Percentiles rank a stretch among this genome's conserved stretches.
These are phyloP conservation scores for Anthopleura sola DNA, from an alignment of 64 coral and sea anemone species.

Conservation along the genomic window DNA sequence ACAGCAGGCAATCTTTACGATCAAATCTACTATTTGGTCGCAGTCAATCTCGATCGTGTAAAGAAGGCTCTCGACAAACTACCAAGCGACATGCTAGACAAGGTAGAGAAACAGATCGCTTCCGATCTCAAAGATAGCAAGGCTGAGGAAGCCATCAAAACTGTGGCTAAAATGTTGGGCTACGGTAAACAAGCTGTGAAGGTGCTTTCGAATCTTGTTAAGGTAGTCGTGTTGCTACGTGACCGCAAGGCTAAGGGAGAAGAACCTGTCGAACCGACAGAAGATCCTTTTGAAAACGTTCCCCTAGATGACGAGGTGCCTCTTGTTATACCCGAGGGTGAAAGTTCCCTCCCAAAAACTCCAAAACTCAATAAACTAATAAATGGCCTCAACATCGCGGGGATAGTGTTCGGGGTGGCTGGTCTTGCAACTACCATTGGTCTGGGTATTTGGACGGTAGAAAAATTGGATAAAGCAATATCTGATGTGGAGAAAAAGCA, in stretches of 20 bases:
- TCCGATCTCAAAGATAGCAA: background rate
- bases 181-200: conserved; percentile 1
- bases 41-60: conserved; percentile 28
- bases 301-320: conserved; percentile 11
- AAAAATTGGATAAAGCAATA: conserved; percentile 42
- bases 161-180: conserved; percentile 24
- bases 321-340: background rate
- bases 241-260: conserved; percentile 32
- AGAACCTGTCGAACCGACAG: conserved; percentile 7
- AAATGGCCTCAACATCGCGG: conserved; percentile 37
- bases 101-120: conserved; percentile 20
- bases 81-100: conserved; percentile 35
- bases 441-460: conserved; percentile 46
- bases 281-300: conserved; percentile 32
- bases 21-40: conserved; percentile 25
- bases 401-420: conserved; percentile 31
- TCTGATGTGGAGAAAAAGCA: conserved; percentile 31
- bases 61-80: conserved; percentile 46
- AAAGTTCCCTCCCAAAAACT: conserved; percentile 39
- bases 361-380: conserved; percentile 24
- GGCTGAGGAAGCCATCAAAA: conserved; percentile 26
- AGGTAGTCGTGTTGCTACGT: conserved; percentile 19
- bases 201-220: background rate
- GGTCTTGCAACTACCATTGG: conserved; percentile 47
- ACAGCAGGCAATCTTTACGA: conserved; percentile 27